phyloP scores from a whole-genome alignment of 1,140 invertebrate genomes.

The Papilio dardanus region DNA sequence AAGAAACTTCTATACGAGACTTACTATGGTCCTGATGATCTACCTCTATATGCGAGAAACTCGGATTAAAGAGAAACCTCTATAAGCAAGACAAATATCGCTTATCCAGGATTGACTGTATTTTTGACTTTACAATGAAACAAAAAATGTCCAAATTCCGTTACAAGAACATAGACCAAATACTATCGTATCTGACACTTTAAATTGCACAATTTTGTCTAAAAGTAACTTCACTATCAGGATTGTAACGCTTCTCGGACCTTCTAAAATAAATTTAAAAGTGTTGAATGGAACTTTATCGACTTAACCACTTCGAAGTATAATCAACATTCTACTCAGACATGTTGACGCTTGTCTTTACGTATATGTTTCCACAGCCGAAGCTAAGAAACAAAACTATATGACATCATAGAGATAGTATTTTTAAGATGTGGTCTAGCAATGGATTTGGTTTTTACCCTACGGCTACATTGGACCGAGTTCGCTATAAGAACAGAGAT shows the following conservation, averaged over 20 bases:
- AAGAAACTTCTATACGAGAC: no score
- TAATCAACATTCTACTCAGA: slow-evolving; percentile 48
- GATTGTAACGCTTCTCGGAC: slow-evolving; percentile 50
- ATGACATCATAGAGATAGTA: no score
- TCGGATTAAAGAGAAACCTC: no score
- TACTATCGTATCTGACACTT: slow-evolving; percentile 55
- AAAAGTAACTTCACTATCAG: slow-evolving; percentile 54
- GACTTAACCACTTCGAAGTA: slow-evolving; percentile 62
- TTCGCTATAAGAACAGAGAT: no score
- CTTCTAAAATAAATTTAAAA: slow-evolving; percentile 60
- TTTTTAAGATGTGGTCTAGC: no score
- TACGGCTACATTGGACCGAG: no score
- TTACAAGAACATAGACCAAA: slow-evolving; percentile 49
- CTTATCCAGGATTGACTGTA: no score
- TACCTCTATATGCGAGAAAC: no score
- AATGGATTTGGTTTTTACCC: no score
- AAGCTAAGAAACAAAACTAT: neutral
- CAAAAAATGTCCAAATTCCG: slow-evolving; percentile 40
- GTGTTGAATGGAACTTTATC: slow-evolving; percentile 62
- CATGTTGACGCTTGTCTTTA: slow-evolving; percentile 28
- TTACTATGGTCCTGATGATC: no score
- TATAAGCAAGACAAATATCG: no score
- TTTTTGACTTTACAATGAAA: neutral
- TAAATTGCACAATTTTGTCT: slow-evolving; percentile 58
- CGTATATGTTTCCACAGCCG: neutral